Base-by-base conservation (phyloP, 2,797 vertebrate species). In the Tauraco hartlaubi region DNA sequence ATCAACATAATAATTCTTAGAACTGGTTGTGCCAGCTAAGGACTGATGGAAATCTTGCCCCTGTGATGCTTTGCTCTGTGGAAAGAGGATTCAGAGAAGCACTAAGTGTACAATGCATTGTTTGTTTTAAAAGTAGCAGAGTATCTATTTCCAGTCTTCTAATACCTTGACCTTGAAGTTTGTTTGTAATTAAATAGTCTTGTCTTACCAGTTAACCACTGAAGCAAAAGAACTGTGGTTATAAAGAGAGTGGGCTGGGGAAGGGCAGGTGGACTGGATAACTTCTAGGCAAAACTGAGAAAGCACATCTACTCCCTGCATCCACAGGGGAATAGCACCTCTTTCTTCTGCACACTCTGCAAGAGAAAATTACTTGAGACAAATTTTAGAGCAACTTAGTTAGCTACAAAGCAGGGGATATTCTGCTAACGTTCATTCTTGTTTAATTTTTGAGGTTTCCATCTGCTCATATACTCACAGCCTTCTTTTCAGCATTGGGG, bases 91-190 rank as follows among this genome's bases (percentile, higher is more conserved):
- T 90, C 77, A 71, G 80, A 92, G 71, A 63, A 90, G 29, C 31
- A 44, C 52, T 22, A 72, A 68, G 21, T 83, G 62, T 72, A 87
- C 75, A 92, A 87, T 91, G 48, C 35, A 55, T 88, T 35, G 7
- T 44, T 90, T 74, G 49, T 95, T 89, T 89, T 64, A 64, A 51
- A 92, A 87, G 54, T 77, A 89, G 75, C 35, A 44, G 52, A n/a
- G n/a, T 95, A 89, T 94, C 92, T 82, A 16, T 93, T 96, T 91
- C 54, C 56, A 77, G 77, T 77, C 49, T 94, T 87, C 90, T 92
- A 64, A 77, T 39, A 64, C 71, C 54, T 93, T 95, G 79, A 82
- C 91, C 77, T 91, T 92, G 81, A 90, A 66, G 44, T 91, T 66
- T 83, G 55, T 79, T 94, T 0, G 1, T 73, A 94, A 66, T 85